phyloP scores from a whole-genome alignment of 2,888 invertebrate species.

The Acrobasis repandana region DNA sequence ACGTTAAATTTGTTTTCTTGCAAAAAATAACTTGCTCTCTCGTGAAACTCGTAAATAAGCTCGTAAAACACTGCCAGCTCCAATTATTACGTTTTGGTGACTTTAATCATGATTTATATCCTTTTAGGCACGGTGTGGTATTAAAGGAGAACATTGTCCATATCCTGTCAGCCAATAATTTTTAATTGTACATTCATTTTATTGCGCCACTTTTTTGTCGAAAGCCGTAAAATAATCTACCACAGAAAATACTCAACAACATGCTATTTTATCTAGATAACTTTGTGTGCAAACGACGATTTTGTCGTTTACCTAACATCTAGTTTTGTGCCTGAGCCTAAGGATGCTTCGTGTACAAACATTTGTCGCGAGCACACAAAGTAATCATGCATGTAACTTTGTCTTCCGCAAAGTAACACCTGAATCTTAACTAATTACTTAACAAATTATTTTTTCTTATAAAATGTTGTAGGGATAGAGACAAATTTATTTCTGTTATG shows the following conservation, averaged over 20 bases:
- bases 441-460: neutral
- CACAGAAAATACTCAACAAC: too few relatives aligned
- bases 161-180: slow-evolving; percentile 34
- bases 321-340: too few relatives aligned
- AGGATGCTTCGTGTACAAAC: too few relatives aligned
- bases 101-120: slow-evolving; percentile 69
- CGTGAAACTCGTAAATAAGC: slow-evolving; percentile 65
- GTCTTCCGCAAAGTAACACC: too few relatives aligned
- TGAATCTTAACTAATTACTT: too few relatives aligned
- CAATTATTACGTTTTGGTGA: slow-evolving; percentile 69
- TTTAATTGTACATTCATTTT: slow-evolving; percentile 17
- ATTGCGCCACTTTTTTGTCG: slow-evolving; percentile 30
- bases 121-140: slow-evolving; percentile 41
- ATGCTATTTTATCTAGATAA: too few relatives aligned
- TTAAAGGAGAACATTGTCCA: slow-evolving; percentile 45
- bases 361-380: too few relatives aligned
- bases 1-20: slow-evolving; percentile 56
- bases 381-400: too few relatives aligned
- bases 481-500: slow-evolving; percentile 43
- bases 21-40: slow-evolving; percentile 57
- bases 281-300: too few relatives aligned
- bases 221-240: neutral
- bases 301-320: too few relatives aligned
- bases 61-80: slow-evolving; percentile 62
- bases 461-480: slow-evolving; percentile 18